phyloP scores from a whole-genome alignment of 2,797 vertebrate genomes.

The Hyperoplus immaculatus region DNA sequence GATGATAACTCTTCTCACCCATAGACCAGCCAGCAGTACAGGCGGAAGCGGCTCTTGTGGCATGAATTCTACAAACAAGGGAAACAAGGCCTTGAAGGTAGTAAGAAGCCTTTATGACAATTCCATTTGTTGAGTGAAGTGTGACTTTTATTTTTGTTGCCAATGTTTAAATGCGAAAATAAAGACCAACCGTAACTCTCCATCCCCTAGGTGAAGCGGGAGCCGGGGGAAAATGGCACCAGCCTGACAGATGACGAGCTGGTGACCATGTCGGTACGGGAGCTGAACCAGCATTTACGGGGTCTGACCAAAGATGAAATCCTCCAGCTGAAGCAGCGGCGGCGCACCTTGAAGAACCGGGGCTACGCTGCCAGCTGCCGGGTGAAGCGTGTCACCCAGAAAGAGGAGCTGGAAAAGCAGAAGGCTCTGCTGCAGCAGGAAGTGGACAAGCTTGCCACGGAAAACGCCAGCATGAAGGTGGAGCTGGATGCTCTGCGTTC shows the following conservation, averaged over 20 bases:
- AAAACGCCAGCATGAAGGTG: constrained; percentile 98
- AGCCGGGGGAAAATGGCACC: constrained; percentile 99
- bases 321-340: constrained; percentile 96
- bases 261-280: constrained; percentile 98
- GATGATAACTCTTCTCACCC: constrained; percentile 40
- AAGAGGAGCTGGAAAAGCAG: constrained; percentile 98
- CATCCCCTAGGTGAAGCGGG: constrained; percentile 93
- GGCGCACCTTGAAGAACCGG: constrained; percentile 97
- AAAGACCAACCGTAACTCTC: constrained; percentile 11
- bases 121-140: not conserved
- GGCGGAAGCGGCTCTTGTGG: constrained; percentile 90
- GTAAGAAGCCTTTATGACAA: not conserved
- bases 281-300: constrained; percentile 98
- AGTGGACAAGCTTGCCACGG: constrained; percentile 96
- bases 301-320: constrained; percentile 98
- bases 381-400: constrained; percentile 97
- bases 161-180: not conserved
- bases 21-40: constrained; percentile 85
- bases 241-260: constrained; percentile 98
- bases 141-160: not conserved
- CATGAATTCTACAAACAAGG: constrained; percentile 99
- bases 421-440: constrained; percentile 97
- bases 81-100: constrained; percentile 99
- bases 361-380: constrained; percentile 98
- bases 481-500: constrained; percentile 98